These are phyloP conservation scores for Oopsacas minuta DNA, from an alignment of 37 sponge, comb jelly and placozoan species.

Conservation along the genomic window DNA sequence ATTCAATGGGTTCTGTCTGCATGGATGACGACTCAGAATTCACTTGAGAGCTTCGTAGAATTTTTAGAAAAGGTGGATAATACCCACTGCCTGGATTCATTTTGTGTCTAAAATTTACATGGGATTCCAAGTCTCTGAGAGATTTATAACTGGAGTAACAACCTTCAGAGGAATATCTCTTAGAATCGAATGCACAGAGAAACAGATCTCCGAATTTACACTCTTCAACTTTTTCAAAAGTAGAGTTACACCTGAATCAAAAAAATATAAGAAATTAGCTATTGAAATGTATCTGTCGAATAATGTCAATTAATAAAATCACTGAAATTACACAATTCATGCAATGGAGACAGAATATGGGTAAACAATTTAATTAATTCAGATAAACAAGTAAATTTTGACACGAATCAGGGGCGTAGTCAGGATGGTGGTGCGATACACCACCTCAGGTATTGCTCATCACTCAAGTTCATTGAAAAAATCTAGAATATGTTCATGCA, in stretches of 20 bases:
- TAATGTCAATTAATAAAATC: no score
- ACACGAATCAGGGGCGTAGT: no score
- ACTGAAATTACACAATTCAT: no score
- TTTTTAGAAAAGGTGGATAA: conserved; percentile 2
- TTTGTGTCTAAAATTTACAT: conserved; percentile 11
- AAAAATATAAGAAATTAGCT: not conserved
- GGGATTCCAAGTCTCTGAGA: conserved; percentile 11
- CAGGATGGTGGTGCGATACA: no score
- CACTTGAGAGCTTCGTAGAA: not conserved
- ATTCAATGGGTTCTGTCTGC: not conserved
- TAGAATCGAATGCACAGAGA: conserved; percentile 5
- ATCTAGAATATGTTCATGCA: no score
- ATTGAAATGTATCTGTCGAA: no score
- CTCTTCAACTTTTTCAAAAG: conserved; percentile 2
- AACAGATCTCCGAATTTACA: conserved; percentile 8
- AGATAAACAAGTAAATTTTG: no score
- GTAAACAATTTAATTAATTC: no score
- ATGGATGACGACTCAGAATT: not conserved
- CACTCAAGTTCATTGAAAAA: no score
- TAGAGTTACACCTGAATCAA: conserved; percentile 14
- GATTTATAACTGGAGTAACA: conserved; percentile 11
- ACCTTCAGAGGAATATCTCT: conserved; percentile 16
- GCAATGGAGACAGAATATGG: no score
- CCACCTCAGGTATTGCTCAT: no score
- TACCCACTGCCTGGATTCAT: not conserved